A percentile compares a stretch with the other conserved stretches of the same genome.
These are phyloP conservation scores for Polydrusus tereticollis DNA, from an alignment of 2,888 invertebrate genomes.

Conservation along the genomic window DNA sequence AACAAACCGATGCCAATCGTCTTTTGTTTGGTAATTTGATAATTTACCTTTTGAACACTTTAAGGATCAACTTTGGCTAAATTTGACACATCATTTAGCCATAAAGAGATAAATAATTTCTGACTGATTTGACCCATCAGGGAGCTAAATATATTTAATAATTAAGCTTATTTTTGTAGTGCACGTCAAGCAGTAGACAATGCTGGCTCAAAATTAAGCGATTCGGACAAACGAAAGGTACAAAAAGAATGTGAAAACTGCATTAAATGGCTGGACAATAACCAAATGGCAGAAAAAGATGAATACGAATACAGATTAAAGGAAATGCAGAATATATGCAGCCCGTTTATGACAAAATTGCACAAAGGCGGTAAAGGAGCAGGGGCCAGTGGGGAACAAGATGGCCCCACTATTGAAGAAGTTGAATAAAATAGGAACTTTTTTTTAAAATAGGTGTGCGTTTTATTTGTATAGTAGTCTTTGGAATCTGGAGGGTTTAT, in stretches of 20 bases:
- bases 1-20: too few species aligned
- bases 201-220: conserved; percentile 73
- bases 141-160: too few species aligned
- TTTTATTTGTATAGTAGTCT: too few species aligned
- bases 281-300: conserved; percentile 75
- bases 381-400: conserved; percentile 54
- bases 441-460: too few species aligned
- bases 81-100: too few species aligned
- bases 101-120: too few species aligned
- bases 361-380: conserved; percentile 60
- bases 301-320: conserved; percentile 75
- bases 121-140: too few species aligned
- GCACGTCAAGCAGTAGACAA: conserved; percentile 80
- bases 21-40: too few species aligned
- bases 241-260: conserved; percentile 72
- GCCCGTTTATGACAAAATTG: conserved; percentile 72
- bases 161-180: conserved; percentile 55
- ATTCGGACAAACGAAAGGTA: conserved; percentile 67
- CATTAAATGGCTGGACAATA: conserved; percentile 80
- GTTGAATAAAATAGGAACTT: conserved; percentile 58
- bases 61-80: too few species aligned
- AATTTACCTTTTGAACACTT: too few species aligned
- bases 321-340: conserved; percentile 73
- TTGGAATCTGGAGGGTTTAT: too few species aligned
- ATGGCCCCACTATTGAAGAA: conserved; percentile 65